Evolutionary conservation across 2,888 invertebrate genomes (phyloP).

Genomic region (Lacanobia oleracea): DNA sequence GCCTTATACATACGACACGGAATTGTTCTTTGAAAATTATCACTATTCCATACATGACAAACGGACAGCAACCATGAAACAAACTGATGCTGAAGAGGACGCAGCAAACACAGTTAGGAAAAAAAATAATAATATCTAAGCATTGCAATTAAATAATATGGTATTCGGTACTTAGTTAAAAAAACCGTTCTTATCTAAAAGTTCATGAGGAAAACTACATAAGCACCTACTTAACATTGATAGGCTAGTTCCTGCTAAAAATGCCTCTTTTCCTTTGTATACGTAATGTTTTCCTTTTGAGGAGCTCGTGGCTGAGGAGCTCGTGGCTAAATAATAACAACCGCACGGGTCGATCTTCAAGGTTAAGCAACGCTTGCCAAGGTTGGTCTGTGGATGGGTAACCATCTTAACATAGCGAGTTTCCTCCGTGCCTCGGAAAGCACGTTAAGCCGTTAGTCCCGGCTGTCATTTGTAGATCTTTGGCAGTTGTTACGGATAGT

Average conservation of each 20-base stretch:
- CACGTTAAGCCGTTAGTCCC: too few species aligned
- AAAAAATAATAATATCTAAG: background rate
- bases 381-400: too few species aligned
- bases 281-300: background rate
- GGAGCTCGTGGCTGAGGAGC: too few species aligned
- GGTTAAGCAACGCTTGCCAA: too few species aligned
- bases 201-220: constrained; percentile 10
- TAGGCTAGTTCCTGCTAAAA: background rate
- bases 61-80: background rate
- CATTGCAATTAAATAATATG: background rate
- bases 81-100: background rate
- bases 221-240: background rate
- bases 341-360: too few species aligned
- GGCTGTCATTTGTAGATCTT: too few species aligned
- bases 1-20: background rate
- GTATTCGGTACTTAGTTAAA: background rate
- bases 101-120: background rate
- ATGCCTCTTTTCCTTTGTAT: background rate
- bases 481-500: too few species aligned
- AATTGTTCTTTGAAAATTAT: background rate
- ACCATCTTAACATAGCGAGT: too few species aligned
- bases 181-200: background rate
- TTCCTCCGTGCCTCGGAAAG: too few species aligned
- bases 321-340: too few species aligned
- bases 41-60: too few species aligned